Evolutionary conservation across 2,113 vertebrate genomes (phyloP), one percentile per base, ranked within the genome.

Genomic region (Ascaphus truei): DNA sequence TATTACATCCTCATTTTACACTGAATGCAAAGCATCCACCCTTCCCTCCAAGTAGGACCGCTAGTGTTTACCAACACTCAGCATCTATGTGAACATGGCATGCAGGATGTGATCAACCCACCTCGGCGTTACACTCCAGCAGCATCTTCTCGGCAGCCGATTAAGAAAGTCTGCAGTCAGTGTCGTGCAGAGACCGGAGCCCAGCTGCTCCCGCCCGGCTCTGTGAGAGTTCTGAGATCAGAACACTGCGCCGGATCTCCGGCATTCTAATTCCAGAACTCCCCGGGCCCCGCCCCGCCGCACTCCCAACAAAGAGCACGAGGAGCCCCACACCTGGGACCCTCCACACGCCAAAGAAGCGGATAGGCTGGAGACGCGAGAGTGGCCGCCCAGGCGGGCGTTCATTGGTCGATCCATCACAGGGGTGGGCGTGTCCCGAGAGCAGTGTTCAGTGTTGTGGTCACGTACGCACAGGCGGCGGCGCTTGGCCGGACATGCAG

Each of bases 291-390:
- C 55, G 61, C 33, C 51, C 52, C 26, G 2, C 43, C 3, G 26
- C 53, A 73, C 67, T 47, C 52, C 67, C 60, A 56, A 64, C 60
- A 72, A 41, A 7, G 11, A 27, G 30, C 69, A 71, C 67, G 29
- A 61, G 56, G 43, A 20, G n/a, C 11, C 1, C 1, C n/a, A 5
- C 9, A 47, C 9, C 26, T 55, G 39, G 12, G 23, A 30, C 11
- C 25, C 16, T 26, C 52, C 2, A 10, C n/a, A 20, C 6, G 26
- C 1, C n/a, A n/a, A 3, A 26, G 1, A 1, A 5, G 9, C 2
- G 10, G 27, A 68, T 68, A 58, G 65, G 65, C 8, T 6, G 12
- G 5, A 2, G 8, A 3, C 6, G 5, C 4, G 18, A 31, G 1
- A 3, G 20, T 25, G 22, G 39, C 13, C 3, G 1, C 10, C 30